Evolutionary conservation across 23 tunicate species (phyloP), one percentile per base, ranked within the genome.

Genomic region (Trididemnum clinides): DNA sequence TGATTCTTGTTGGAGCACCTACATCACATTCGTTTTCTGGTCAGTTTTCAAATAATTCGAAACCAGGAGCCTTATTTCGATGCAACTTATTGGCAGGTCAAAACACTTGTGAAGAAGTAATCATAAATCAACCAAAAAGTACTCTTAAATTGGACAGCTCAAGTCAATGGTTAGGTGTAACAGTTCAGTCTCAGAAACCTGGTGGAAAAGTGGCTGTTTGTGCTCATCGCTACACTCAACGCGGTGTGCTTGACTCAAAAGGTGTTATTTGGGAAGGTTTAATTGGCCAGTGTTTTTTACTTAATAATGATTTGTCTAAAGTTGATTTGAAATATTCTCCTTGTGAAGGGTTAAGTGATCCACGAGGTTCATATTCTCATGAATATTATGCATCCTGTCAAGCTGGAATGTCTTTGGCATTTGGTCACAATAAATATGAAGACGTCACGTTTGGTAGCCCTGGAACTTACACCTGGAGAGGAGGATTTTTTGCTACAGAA

Each of bases 171-270:
- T 34, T 94, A 28, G 98, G 98, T 2, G 90, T 94, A 3, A 57
- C 87, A 0, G 98, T 94, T 26, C 63, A 89, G 34, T 75, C 94
- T 2, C 88, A 94, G 38, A 82, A 82, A 80, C 88, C 93, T 21
- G 98, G 98, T 34, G 88, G 90, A 20, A 85, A 82, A 82, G 84
- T 94, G 33, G 93, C 85, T 33, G 98, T 89, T 1, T 92, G 97
- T 87, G 97, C 84, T 28, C 97, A 87, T 77, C 81, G 91, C 49
- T 92, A 85, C 58, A 87, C 91, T n/a, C 51, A 64, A 21, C 79
- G 87, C 20, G 91, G 88, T 2, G 72, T 84, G 0, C 49, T 39
- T 0, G 18, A 18, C 23, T 27, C 65, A 18, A 34, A 73, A 25
- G 85, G 85, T 5, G 89, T 83, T 25, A 69, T 81, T 4, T 87